Evolutionary conservation across 1,140 invertebrate genomes (phyloP).

Genomic region (Drosophila guanche): DNA sequence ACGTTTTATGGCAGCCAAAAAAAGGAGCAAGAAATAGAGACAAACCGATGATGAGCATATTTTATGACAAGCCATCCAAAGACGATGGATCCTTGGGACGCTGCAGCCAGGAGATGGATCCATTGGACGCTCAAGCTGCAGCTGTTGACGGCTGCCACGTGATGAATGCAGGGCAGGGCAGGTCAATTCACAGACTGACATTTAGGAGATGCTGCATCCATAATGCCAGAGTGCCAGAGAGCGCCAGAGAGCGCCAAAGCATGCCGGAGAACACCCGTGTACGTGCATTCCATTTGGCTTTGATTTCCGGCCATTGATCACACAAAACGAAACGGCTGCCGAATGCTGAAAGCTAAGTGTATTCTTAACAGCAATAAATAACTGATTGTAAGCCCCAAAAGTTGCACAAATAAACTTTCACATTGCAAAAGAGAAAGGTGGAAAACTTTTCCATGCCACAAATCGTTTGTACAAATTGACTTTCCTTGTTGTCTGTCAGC

Average conservation of each 20-base stretch:
- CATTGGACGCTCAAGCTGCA: constrained; percentile 50
- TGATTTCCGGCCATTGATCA: constrained; percentile 44
- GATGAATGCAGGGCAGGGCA: constrained; percentile 60
- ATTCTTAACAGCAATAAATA: constrained; percentile 27
- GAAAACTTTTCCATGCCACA: constrained; percentile 8
- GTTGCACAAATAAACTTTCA: constrained; percentile 39
- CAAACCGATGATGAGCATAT: constrained; percentile 70
- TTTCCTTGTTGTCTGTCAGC: constrained; percentile 65
- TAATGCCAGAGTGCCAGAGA: constrained; percentile 43
- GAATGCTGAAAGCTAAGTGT: constrained; percentile 14
- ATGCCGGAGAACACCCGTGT: neutral
- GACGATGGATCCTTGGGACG: constrained; percentile 45
- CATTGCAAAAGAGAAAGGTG: constrained; percentile 1
- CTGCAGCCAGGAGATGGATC: neutral
- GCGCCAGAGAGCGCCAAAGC: too few species aligned
- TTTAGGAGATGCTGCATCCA: constrained; percentile 24
- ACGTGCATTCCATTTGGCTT: constrained; percentile 54
- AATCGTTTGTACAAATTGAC: constrained; percentile 70
- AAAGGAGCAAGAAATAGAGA: constrained; percentile 1
- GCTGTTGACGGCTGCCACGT: constrained; percentile 57
- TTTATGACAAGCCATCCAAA: constrained; percentile 67
- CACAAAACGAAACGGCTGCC: neutral
- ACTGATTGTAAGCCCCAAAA: constrained; percentile 4
- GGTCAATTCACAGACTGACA: constrained; percentile 51
- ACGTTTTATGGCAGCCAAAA: constrained; percentile 49